phyloP scores from a whole-genome alignment of 2,113 vertebrate species.

The Protobothrops mucrosquamatus region DNA sequence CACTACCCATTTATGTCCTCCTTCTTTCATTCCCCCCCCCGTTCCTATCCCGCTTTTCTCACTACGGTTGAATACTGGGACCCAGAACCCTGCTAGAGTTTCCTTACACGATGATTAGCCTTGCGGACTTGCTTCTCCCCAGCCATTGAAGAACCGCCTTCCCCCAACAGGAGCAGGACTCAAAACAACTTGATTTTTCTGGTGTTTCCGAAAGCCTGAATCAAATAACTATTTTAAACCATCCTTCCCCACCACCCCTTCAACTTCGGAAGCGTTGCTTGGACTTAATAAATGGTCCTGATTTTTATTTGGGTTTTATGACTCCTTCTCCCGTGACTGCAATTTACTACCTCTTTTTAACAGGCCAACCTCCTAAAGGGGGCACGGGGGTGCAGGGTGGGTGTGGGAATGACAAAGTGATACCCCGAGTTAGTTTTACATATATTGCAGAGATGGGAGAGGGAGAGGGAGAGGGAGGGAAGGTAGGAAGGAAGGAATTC shows the following conservation, averaged over 20 bases:
- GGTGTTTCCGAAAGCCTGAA: background rate
- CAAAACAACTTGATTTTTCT: background rate
- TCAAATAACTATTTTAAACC: background rate
- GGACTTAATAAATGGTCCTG: background rate
- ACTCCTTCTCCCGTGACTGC: background rate
- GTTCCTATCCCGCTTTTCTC: too few species aligned
- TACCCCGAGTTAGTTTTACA: background rate
- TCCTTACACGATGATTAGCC: background rate
- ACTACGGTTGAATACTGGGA: background rate
- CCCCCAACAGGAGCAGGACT: background rate
- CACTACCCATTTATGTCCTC: background rate
- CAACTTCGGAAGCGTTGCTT: background rate
- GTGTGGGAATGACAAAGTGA: too few species aligned
- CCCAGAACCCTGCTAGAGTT: too few species aligned
- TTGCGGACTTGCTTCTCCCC: background rate
- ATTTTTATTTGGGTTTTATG: background rate
- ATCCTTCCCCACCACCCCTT: background rate
- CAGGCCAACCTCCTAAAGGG: background rate
- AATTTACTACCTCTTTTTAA: slow-evolving; percentile 6
- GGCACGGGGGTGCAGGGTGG: too few species aligned
- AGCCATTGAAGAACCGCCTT: too few species aligned
- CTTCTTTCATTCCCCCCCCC: background rate
- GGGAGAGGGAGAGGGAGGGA: too few species aligned
- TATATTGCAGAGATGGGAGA: too few species aligned
- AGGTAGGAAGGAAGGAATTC: background rate